Evolutionary conservation across 2,888 invertebrate species (phyloP).

Genomic region (Punctoribates punctum): DNA sequence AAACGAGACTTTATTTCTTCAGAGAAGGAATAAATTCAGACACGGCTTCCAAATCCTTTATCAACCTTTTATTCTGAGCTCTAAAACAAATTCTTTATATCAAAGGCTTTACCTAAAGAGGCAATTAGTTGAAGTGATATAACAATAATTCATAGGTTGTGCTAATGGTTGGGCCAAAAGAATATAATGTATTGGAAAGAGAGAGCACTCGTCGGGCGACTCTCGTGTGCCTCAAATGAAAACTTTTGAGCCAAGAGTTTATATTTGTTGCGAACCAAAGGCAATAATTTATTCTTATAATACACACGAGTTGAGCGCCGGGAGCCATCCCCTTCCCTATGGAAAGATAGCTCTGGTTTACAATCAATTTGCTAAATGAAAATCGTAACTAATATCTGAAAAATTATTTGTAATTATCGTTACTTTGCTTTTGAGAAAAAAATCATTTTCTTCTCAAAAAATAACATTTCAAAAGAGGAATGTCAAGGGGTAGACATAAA

Average conservation of each 20-base stretch:
- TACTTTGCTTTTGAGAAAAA: neutral
- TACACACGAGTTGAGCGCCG: constrained; percentile 12
- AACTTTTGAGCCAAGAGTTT: neutral
- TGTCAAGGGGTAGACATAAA: neutral
- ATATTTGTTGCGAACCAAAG: neutral
- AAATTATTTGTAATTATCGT: constrained; percentile 22
- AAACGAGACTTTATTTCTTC: neutral
- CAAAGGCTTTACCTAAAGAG: neutral
- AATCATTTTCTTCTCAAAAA: neutral
- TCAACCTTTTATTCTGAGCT: neutral
- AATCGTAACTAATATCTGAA: constrained; percentile 23
- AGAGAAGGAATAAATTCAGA: neutral
- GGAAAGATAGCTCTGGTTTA: constrained; percentile 15
- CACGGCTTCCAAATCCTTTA: neutral
- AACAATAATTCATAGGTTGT: constrained; percentile 2
- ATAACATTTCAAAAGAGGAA: neutral
- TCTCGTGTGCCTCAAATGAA: constrained; percentile 14
- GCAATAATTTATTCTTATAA: constrained; percentile 12
- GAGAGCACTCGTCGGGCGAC: neutral
- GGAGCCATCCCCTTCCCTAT: neutral
- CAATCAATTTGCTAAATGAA: constrained; percentile 21
- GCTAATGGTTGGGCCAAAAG: neutral
- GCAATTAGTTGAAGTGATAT: constrained; percentile 11
- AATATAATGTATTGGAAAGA: neutral
- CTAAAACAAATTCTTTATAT: neutral